Evolutionary conservation across 2,113 vertebrate species (phyloP).

Genomic region (Okapia johnstoni): DNA sequence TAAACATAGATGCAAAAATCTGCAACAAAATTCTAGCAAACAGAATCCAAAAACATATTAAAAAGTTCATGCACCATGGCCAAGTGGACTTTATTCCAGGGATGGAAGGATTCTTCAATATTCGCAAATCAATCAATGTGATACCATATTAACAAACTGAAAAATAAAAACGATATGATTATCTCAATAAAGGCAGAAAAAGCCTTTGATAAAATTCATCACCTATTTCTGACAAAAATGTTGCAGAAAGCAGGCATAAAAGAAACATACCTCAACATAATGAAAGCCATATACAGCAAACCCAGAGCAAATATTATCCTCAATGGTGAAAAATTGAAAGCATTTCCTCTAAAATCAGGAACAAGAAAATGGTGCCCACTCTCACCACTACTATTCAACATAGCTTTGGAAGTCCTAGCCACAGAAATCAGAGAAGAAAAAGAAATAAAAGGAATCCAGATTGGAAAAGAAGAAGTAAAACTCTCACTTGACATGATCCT

Average conservation of each 20-base stretch:
- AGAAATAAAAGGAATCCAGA: neutral
- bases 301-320: neutral
- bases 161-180: neutral
- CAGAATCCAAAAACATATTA: neutral
- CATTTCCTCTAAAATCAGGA: neutral
- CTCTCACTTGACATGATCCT: neutral
- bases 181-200: neutral
- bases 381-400: neutral
- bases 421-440: neutral
- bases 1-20: neutral
- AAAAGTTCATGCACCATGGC: neutral
- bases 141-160: neutral
- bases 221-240: neutral
- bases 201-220: neutral
- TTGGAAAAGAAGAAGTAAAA: neutral
- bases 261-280: neutral
- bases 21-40: neutral
- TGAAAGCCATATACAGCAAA: neutral
- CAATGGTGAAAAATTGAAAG: neutral
- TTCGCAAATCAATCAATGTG: neutral
- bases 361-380: neutral
- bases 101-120: neutral
- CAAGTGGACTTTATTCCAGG: neutral
- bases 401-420: neutral
- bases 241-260: neutral